Evolutionary conservation across 1,140 invertebrate genomes (phyloP).

Genomic region (Drosophila prosaltans): DNA sequence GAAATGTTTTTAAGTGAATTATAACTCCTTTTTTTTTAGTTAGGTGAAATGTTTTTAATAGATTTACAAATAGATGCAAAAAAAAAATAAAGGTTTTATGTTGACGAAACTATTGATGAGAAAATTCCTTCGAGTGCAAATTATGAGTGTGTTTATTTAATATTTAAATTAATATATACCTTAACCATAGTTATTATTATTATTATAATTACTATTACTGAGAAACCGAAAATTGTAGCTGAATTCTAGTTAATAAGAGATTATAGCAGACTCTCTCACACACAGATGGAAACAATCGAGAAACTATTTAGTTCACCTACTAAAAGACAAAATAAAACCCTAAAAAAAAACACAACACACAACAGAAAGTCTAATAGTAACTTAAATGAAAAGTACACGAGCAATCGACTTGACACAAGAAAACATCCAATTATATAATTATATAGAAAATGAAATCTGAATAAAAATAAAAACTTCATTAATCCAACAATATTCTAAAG

Average conservation of each 20-base stretch:
- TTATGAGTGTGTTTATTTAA: constrained; percentile 40
- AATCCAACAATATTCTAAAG: constrained; percentile 43
- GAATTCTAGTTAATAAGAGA: constrained; percentile 63
- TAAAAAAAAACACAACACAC: neutral
- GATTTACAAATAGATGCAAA: constrained; percentile 7
- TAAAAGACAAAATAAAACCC: constrained; percentile 19
- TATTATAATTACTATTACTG: constrained; percentile 23
- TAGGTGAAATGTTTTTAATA: constrained; percentile 50
- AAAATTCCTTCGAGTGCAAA: constrained; percentile 61
- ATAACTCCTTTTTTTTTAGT: constrained; percentile 40
- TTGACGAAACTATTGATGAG: neutral
- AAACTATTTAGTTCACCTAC: constrained; percentile 31
- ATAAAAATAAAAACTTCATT: constrained; percentile 78
- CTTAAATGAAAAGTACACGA: constrained; percentile 53
- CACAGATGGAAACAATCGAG: constrained; percentile 10
- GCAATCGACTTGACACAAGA: constrained; percentile 62
- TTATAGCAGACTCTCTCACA: constrained; percentile 22
- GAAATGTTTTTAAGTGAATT: neutral
- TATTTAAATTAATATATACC: constrained; percentile 24
- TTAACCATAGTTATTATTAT: neutral
- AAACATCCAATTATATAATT: constrained; percentile 60
- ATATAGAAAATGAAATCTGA: constrained; percentile 68
- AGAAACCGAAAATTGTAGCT: constrained; percentile 51
- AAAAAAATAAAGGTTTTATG: too few species aligned
- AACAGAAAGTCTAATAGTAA: constrained; percentile 23